A percentile compares a stretch with the other conserved stretches of the same genome.
Evolutionary conservation across 1,140 invertebrate genomes (phyloP).

Genomic region (Sycobia sp.): DNA sequence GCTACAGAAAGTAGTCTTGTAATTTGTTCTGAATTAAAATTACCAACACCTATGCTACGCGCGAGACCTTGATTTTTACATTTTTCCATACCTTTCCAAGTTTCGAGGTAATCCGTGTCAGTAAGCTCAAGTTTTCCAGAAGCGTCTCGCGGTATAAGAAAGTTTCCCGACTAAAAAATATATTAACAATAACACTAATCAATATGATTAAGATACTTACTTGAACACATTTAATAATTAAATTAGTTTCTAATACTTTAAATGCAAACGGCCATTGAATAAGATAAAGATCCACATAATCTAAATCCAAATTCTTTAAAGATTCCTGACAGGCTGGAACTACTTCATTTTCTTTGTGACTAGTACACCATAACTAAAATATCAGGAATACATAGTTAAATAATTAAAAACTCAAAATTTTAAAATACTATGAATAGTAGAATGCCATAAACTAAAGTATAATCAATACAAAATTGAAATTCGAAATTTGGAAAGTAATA

Average conservation of each 20-base stretch:
- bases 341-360: conserved; percentile 71
- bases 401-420: neutral
- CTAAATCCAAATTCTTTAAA: conserved; percentile 70
- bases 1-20: conserved; percentile 72
- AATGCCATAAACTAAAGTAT: too few relatives aligned
- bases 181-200: too few relatives aligned
- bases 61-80: conserved; percentile 73
- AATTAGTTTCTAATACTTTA: conserved; percentile 61
- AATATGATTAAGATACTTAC: neutral
- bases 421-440: too few relatives aligned
- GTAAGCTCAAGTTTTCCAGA: conserved; percentile 63
- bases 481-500: too few relatives aligned
- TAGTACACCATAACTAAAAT: conserved; percentile 77
- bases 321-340: conserved; percentile 68
- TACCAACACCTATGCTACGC: conserved; percentile 85
- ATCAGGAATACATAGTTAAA: too few relatives aligned
- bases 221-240: conserved; percentile 1
- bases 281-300: conserved; percentile 83
- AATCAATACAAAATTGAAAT: too few relatives aligned
- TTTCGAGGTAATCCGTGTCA: conserved; percentile 81
- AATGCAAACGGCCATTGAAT: conserved; percentile 85
- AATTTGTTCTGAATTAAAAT: conserved; percentile 87
- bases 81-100: conserved; percentile 88
- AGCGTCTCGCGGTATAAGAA: conserved; percentile 56
- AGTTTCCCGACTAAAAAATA: conserved; percentile 40